Evolutionary conservation across 2,113 vertebrate genomes (phyloP).

Genomic region (Cacatua alba): DNA sequence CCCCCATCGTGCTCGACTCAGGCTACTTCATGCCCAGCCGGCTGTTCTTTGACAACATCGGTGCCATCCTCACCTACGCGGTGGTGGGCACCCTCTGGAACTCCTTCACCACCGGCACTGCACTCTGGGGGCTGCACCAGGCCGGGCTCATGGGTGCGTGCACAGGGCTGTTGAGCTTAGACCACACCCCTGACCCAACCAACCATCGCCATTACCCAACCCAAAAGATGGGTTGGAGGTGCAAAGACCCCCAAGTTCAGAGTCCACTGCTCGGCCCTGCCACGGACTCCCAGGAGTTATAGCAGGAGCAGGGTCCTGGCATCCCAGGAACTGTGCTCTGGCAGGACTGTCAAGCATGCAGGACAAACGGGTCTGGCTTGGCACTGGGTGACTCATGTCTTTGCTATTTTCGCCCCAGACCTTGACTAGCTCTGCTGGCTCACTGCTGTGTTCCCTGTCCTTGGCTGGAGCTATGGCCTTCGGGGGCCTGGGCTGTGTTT

Average conservation of each 20-base stretch:
- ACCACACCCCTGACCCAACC: neutral
- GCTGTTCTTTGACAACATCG: slow-evolving; percentile 95
- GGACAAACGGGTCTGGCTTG: neutral
- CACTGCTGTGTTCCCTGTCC: neutral
- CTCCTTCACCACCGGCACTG: slow-evolving; percentile 89
- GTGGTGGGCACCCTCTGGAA: slow-evolving; percentile 97
- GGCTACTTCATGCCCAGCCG: slow-evolving; percentile 97
- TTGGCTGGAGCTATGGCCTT: neutral
- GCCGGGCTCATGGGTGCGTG: slow-evolving; percentile 81
- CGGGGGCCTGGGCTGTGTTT: neutral
- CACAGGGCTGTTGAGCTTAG: neutral
- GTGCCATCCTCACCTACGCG: slow-evolving; percentile 92
- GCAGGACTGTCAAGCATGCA: too few species aligned
- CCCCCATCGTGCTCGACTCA: slow-evolving; percentile 93
- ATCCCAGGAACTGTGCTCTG: too few species aligned
- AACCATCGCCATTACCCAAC: neutral
- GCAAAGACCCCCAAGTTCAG: neutral
- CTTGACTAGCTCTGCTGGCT: slow-evolving; percentile 25
- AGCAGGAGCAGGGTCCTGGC: neutral
- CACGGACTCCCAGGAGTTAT: neutral
- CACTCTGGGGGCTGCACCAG: slow-evolving; percentile 85
- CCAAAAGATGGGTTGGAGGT: neutral
- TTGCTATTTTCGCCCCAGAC: slow-evolving; percentile 3
- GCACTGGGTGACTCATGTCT: slow-evolving; percentile 36
- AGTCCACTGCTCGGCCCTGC: neutral